phyloP scores from a whole-genome alignment of 2,797 vertebrate species.

The Enteromius thamalakanensis region DNA sequence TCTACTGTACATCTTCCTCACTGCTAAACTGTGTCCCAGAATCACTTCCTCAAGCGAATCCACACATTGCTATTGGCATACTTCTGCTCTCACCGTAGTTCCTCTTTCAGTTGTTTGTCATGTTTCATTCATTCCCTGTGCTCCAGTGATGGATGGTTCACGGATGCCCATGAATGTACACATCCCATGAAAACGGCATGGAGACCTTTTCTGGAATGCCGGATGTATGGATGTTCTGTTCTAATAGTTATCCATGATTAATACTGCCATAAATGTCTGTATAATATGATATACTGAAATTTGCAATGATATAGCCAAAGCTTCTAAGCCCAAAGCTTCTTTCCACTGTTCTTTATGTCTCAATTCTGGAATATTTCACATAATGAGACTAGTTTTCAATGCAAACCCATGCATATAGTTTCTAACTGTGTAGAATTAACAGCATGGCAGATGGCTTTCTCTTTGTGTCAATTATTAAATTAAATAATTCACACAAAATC shows the following conservation, averaged over 20 bases:
- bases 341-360: conserved; percentile 26
- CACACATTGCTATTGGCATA: conserved; percentile 30
- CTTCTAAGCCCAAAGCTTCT: conserved; percentile 6
- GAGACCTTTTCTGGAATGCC: conserved; percentile 12
- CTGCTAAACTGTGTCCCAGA: conserved; percentile 29
- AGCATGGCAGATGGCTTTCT: neutral
- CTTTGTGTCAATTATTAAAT: neutral
- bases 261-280: conserved; percentile 39
- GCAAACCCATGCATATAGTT: neutral
- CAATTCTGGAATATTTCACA: conserved; percentile 18
- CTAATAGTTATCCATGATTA: conserved; percentile 43
- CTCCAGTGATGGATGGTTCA: conserved; percentile 42
- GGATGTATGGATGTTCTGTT: conserved; percentile 33
- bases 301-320: conserved; percentile 14
- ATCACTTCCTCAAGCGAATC: conserved; percentile 44
- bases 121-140: conserved; percentile 5
- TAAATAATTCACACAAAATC: neutral
- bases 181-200: conserved; percentile 37
- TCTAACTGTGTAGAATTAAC: neutral
- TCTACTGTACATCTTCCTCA: conserved; percentile 34
- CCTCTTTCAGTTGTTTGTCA: conserved; percentile 22
- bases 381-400: neutral
- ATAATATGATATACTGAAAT: conserved; percentile 39
- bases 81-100: conserved; percentile 36
- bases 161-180: conserved; percentile 28